Percentiles rank a stretch among this genome's conserved stretches.
phyloP scores from a whole-genome alignment of 2,113 vertebrate genomes.

The Protobothrops flavoviridis region DNA sequence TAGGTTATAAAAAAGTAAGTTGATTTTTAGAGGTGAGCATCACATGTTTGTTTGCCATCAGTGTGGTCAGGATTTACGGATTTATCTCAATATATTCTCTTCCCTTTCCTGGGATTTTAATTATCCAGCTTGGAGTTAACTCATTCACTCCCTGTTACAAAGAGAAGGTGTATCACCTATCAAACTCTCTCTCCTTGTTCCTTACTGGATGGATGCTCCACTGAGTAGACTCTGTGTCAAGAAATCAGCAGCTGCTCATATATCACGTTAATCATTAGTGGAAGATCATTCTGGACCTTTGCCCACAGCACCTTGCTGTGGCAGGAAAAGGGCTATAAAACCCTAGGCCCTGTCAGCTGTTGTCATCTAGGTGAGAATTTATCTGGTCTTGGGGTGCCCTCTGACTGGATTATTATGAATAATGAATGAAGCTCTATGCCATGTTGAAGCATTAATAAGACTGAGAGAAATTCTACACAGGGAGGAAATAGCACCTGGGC shows the following conservation, averaged over 20 bases:
- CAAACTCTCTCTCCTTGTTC: constrained; percentile 61
- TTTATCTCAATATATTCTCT: background rate
- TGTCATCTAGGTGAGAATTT: constrained; percentile 97
- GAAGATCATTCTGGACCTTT: constrained; percentile 87
- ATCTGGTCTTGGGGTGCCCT: constrained; percentile 91
- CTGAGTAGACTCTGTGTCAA: constrained; percentile 74
- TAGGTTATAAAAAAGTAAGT: constrained; percentile 36
- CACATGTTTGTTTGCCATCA: constrained; percentile 47
- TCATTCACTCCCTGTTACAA: constrained; percentile 65
- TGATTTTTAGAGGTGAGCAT: constrained; percentile 44
- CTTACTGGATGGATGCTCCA: constrained; percentile 69
- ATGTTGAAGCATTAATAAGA: constrained; percentile 89
- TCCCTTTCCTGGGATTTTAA: constrained; percentile 44
- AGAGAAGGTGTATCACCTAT: constrained; percentile 62
- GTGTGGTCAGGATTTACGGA: constrained; percentile 49
- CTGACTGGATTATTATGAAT: constrained; percentile 93
- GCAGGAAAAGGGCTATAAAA: constrained; percentile 83
- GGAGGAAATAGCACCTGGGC: constrained; percentile 70
- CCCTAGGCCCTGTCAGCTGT: constrained; percentile 92
- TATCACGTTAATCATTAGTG: constrained; percentile 90
- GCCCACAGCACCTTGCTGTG: constrained; percentile 79
- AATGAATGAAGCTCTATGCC: constrained; percentile 94
- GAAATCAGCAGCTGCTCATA: constrained; percentile 80
- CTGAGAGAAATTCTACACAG: constrained; percentile 70
- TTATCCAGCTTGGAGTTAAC: constrained; percentile 70